Evolutionary conservation across 2,888 invertebrate species (phyloP), one percentile per base, ranked within the genome.

Genomic region (Eristalis pertinax): DNA sequence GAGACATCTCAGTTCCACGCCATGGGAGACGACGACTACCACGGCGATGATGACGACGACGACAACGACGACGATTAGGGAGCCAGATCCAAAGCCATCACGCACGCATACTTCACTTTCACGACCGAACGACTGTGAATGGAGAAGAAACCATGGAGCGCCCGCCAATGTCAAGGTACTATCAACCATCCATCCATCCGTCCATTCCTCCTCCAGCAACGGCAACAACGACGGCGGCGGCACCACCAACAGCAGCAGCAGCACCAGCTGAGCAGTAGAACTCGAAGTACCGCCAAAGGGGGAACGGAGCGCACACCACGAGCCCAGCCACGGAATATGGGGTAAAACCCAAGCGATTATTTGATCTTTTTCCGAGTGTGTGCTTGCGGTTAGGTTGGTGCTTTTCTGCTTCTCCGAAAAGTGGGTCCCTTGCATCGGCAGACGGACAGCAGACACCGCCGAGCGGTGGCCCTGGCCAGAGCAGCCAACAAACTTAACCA

Each of bases 31-130:
- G 56, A 74, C 50, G 26, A 35, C 67, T 35, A 56, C 60, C 62
- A 77, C 43, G 65, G 50, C 38, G 43, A 63, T n/a, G 62, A 62
- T 24, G 38, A 62, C 32, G 68, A 64, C 50, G 67, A 67, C 65
- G 19, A 32, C 43, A 72, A 50, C 77, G 72, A 82, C 74, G 56
- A 74, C 74, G 78, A 86, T 86, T 83, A 86, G 82, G 86, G 84
- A 79, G 38, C 38, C 38, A 64, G 83, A 87, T 63, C 67, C 75
- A 87, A 84, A 84, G 87, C 65, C 84, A 87, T 79, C 87, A 87
- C 87, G 87, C 87, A 87, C 87, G 87, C 84, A 87, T 87, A 87
- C 87, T 84, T 87, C 76, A 87, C 87, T 87, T 87, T 87, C 87
- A 87, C 87, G 76, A 87, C 72, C 79, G 79, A 83, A 83, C 79